These are phyloP conservation scores for Ophion ventricosus DNA, from an alignment of 2,888 invertebrate species.

Conservation along the genomic window DNA sequence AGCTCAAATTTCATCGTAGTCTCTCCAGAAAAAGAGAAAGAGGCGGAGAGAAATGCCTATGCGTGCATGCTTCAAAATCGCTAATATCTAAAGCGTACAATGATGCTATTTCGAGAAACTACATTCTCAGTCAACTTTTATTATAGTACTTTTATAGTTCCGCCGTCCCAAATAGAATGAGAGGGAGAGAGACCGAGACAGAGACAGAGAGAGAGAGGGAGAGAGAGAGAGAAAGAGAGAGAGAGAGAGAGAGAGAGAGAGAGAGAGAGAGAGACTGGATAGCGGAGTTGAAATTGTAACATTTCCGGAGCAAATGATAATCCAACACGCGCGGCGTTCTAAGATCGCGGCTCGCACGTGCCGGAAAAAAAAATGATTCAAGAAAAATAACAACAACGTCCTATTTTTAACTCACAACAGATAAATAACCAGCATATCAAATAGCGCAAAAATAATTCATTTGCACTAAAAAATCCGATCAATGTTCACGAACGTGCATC, in stretches of 20 bases:
- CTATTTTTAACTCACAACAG: not conserved
- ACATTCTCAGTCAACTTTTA: slow-evolving; percentile 6
- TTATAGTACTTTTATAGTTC: too few species aligned
- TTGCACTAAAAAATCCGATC: not conserved
- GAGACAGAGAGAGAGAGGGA: slow-evolving; percentile 2
- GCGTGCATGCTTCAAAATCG: not conserved
- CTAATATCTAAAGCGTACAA: not conserved
- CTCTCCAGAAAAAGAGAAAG: slow-evolving; percentile 28
- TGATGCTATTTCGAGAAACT: slow-evolving; percentile 26
- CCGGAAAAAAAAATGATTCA: not conserved
- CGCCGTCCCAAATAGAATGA: not conserved
- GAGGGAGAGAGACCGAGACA: too few species aligned
- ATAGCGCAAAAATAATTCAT: not conserved
- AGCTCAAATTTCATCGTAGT: slow-evolving; percentile 70
- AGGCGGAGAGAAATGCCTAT: not conserved
- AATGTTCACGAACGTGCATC: not conserved
- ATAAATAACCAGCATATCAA: not conserved
- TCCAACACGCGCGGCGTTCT: slow-evolving; percentile 13
- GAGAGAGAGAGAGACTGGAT: not conserved
- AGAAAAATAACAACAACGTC: slow-evolving; percentile 20
- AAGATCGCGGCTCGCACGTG: not conserved
- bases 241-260: not conserved
- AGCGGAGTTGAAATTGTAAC: slow-evolving; percentile 20
- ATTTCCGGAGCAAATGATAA: slow-evolving; percentile 49
- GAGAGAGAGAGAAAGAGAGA: slow-evolving; percentile 1